Evolutionary conservation across 2,888 invertebrate genomes (phyloP), one percentile per base, ranked within the genome.

Genomic region (Macaria liturata): DNA sequence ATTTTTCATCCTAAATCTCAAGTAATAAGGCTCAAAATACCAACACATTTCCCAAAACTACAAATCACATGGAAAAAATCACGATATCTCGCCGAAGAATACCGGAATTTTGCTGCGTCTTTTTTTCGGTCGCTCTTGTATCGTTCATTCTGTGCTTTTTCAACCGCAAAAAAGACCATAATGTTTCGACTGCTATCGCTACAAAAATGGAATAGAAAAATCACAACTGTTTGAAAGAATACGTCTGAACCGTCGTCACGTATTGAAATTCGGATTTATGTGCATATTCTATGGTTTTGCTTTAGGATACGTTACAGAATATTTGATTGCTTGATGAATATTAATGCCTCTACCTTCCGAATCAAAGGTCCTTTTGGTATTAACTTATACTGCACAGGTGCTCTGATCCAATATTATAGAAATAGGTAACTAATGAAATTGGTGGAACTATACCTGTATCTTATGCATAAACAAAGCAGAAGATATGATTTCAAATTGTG

Each of bases 1-100:
- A 47, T 32, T 46, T 46, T 54, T 9, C 9, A 49, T 43, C 52
- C 31, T 52, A 57, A 42, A 45, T 32, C 37, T 34, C 32, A 7
- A 0, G 45, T 48, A 55, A 56, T 66, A 64, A 52, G 45, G 57
- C 50, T 54, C 49, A 59, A 58, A 64, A 54, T 59, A 32, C 42
- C 34, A n/a, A 30, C 46, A 53, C 31, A 49, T 49, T 43, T 32
- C 34, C 31, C 45, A 9, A 53, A 40, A 49, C 49, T 55, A 51
- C 51, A 61, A 55, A 75, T 73, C 70, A 69, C 63, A 70, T 62
- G 62, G 64, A 68, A 74, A n/a, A 69, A 67, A 70, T 65, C 65
- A 61, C 61, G 62, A 68, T 62, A 60, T 60, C 59, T 68, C 64
- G 57, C 56, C 57, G 46, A 57, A 54, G 54, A 61, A 56, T 54